These are phyloP conservation scores for Typhlomys cinereus DNA, from an alignment of 2,113 vertebrate species.

Conservation along the genomic window DNA sequence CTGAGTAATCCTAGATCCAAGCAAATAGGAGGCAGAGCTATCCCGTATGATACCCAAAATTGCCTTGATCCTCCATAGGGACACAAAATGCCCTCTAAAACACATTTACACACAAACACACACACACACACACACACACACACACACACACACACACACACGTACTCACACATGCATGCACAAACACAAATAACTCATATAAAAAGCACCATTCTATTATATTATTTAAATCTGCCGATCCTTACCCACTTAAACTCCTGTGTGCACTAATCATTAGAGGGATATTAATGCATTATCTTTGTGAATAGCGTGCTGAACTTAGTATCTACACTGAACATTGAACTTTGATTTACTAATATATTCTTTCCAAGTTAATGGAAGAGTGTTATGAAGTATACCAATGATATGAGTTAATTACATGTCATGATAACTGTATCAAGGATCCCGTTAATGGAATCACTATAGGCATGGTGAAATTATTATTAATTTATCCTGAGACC, in stretches of 20 bases:
- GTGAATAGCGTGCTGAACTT: constrained; percentile 74
- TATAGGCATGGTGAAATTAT: constrained; percentile 50
- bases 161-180: no score
- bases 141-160: no score
- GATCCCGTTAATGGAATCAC: constrained; percentile 66
- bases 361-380: constrained; percentile 78
- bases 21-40: no score
- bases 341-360: constrained; percentile 82
- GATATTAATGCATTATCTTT: constrained; percentile 73
- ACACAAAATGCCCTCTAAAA: no score
- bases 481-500: constrained; percentile 62
- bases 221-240: background rate
- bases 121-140: no score
- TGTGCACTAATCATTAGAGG: constrained; percentile 14
- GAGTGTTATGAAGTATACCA: constrained; percentile 68
- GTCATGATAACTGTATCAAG: constrained; percentile 67
- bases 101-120: no score
- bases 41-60: no score
- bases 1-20: no score
- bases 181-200: no score
- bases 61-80: no score
- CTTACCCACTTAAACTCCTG: background rate
- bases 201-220: no score
- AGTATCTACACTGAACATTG: constrained; percentile 74
- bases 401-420: constrained; percentile 79